phyloP scores from a whole-genome alignment of 2,113 vertebrate genomes.

The Bubo blakistoni region DNA sequence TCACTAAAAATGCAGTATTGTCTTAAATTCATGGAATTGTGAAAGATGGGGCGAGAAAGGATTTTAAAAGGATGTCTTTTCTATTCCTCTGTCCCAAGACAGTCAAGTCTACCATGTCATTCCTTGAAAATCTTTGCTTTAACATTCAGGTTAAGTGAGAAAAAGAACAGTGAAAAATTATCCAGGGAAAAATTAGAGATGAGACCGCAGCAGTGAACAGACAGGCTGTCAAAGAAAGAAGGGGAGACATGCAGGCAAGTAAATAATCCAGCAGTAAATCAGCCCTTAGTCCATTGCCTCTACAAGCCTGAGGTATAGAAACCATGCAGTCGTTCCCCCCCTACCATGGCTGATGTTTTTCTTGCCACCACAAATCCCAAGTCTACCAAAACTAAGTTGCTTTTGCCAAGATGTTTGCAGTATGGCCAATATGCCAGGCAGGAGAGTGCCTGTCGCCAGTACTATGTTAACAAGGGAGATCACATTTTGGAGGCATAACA shows the following conservation, averaged over 20 bases:
- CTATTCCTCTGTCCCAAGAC: not conserved
- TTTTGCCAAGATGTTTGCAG: not conserved
- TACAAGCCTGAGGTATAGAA: not conserved
- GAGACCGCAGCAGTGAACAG: accelerated
- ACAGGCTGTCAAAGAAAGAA: not conserved
- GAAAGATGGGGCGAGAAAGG: not conserved
- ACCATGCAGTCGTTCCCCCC: no score
- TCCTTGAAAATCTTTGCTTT: not conserved
- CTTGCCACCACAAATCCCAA: not conserved
- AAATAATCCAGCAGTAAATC: not conserved
- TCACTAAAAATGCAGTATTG: not conserved
- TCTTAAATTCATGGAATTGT: not conserved
- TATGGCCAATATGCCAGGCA: accelerated
- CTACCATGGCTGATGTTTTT: not conserved
- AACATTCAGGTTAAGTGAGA: not conserved
- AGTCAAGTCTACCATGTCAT: not conserved
- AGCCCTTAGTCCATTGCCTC: not conserved
- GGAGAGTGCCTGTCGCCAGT: accelerated
- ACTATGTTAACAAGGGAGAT: not conserved
- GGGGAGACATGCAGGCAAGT: no score
- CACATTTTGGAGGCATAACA: not conserved
- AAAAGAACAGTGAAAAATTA: not conserved
- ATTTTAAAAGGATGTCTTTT: not conserved
- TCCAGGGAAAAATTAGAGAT: not conserved
- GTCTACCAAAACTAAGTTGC: accelerated